Evolutionary conservation across 2,113 vertebrate genomes (phyloP), one percentile per base, ranked within the genome.

Genomic region (Melanocharis versteri): DNA sequence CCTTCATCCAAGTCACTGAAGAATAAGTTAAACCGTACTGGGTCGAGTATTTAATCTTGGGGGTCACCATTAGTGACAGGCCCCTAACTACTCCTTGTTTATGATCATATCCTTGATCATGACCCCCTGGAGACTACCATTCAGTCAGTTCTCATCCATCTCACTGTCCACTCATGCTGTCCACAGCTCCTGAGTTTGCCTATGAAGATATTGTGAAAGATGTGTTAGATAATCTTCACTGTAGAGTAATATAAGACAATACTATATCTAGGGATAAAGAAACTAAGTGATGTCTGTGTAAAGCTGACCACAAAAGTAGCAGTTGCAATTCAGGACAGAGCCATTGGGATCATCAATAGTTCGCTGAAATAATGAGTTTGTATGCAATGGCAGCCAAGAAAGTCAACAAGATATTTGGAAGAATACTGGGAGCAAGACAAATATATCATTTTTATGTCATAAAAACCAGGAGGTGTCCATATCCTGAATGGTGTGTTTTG

Each of bases 211-310:
- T 11, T 65, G 37, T 20, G 58, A 66, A 44, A 73, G 33, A 51
- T 28, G 6, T 37, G 7, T 45, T 58, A 51, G 27, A 39, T 45
- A 31, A 48, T 66, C 28, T 65, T 73, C 76, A 53, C 16, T 45
- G 22, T 61, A 48, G 24, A 21, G 47, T 8, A 89, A 68, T 42
- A 61, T 8, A 50, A 66, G 10, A 10, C 57, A 61, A 69, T 56
- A 73, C 17, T 28, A 20, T 15, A 37, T 45, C n/a, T 26, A 57
- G 28, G 9, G 7, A 30, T 86, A 79, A 83, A 71, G 19, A 79
- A 66, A 33, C 0, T 2, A 47, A 65, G 37, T 11, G 0, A 2
- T 57, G 7, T 9, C 40, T 37, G 35, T 16, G 24, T 28, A 69
- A 40, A 33, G 42, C 18, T 93, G 22, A 68, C 13, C 20, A 82